Evolutionary conservation across 2,888 invertebrate species (phyloP), one percentile per base, ranked within the genome.

Genomic region (Odontomyia ornata): DNA sequence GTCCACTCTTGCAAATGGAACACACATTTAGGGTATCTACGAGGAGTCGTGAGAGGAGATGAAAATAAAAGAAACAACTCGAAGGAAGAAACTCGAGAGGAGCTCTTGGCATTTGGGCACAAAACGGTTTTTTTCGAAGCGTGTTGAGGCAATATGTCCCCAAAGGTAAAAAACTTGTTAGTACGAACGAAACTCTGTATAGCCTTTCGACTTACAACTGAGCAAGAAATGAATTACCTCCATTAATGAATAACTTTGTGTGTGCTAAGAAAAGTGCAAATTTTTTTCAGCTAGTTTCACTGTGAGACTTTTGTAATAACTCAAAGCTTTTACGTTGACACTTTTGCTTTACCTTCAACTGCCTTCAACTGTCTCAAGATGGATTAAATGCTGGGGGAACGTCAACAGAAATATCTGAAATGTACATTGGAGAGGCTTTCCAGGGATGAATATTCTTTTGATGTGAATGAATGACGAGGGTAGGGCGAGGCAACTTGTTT

Each of bases 191-290:
- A n/a, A 3, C 36, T 36, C 36, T 3, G 13, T 65, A 36, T 65
- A 36, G 4, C 65, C 65, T 7, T 65, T 25, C 25, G 21, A 36
- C 27, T 65, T 65, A 65, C 65, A 65, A 65, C 65, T 36, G 21
- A 65, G 36, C 65, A 65, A 28, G 36, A 65, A 65, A 36, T 36
- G 65, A 65, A 65, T 65, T 65, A 36, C 36, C 65, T 18, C 27
- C 25, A 65, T 65, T 36, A 65, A 27, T 36, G 65, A 30, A 30
- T 27, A 65, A 65, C 36, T 65, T 65, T 62, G 62, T 62, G 28
- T 62, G 25, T 1, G 13, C 27, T 27, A 62, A 57, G 18, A 9
- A 3, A 15, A 57, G 57, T 57, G 57, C 18, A 23, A 57, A 57
- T 1, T 62, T 62, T 62, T 62, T 62, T 62, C 28, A 3, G 5